phyloP scores from a whole-genome alignment of 2,888 invertebrate species.

The Chymomyza procnemis region DNA sequence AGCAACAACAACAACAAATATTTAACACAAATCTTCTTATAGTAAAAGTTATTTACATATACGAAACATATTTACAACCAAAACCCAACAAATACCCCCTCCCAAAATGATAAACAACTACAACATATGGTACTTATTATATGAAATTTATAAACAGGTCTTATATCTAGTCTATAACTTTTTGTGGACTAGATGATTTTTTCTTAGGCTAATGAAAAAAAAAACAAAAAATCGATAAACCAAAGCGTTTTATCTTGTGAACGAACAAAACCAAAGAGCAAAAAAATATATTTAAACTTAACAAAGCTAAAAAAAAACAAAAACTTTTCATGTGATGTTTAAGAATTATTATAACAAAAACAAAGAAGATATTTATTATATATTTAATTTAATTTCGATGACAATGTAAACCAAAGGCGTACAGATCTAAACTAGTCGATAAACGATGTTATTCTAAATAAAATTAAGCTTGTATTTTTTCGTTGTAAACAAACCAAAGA shows the following conservation, averaged over 20 bases:
- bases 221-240: constrained; percentile 25
- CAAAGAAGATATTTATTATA: constrained; percentile 43
- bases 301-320: constrained; percentile 37
- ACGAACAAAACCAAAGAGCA: constrained; percentile 27
- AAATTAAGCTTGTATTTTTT: constrained; percentile 47
- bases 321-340: constrained; percentile 74
- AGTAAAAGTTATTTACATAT: neutral
- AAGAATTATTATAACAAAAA: constrained; percentile 46
- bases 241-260: constrained; percentile 29
- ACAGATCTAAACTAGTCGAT: constrained; percentile 30
- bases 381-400: constrained; percentile 54
- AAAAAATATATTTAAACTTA: constrained; percentile 15
- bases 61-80: constrained; percentile 28
- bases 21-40: neutral
- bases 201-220: constrained; percentile 53
- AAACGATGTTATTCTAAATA: constrained; percentile 51
- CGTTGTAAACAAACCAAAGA: constrained; percentile 43
- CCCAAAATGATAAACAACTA: neutral
- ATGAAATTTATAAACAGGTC: constrained; percentile 64
- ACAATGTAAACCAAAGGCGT: constrained; percentile 24
- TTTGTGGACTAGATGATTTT: constrained; percentile 62
- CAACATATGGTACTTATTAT: constrained; percentile 21
- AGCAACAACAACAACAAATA: neutral
- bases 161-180: constrained; percentile 67
- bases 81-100: constrained; percentile 16